Base-by-base conservation (phyloP, 2,888 invertebrate species). In the Epirrita christyi region DNA sequence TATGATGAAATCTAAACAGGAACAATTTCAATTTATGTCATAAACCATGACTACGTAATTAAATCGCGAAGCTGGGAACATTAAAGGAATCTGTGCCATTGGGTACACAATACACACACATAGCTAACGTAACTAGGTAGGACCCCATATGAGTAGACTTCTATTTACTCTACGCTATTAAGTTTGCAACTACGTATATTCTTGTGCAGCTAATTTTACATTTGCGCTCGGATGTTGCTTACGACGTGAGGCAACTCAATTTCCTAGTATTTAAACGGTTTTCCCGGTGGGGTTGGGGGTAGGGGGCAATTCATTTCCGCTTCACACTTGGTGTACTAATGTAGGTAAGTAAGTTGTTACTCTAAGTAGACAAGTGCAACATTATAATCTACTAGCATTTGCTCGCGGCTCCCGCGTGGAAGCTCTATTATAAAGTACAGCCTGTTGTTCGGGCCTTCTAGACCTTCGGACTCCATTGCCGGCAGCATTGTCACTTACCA, bases 221-320 rank as follows among this genome's bases (percentile, higher is more conserved):
- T 74, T 72, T 71, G 63, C 68, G 46, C 55, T 61, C 59, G 61
- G 64, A 65, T 64, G 66, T 61, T 66, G 68, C 70, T 72, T 67
- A 70, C 70, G 71, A 46, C 48, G 38, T 62, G 68, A 69, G 68
- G 67, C 70, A 78, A 81, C 76, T 81, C 77, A 81, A 83, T 83
- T 84, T 84, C 83, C 83, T 73, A 67, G 70, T 71, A 80, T 78
- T 80, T 71, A 75, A 80, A 76, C 71, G 71, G 72, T 79, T 79
- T 76, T 73, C 78, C 71, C 68, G 47, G 56, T 53, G 49, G 11
- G 10, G 34, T 9, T 51, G 50, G 59, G 59, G 51, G 47, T 28
- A 58, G 55, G 69, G 68, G 60, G n/a, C n/a, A 45, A 71, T 75
- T 81, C 71, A 81, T 84, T 83, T 84, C 81, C 81, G 72, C 66